Percentiles rank a stretch among this genome's conserved stretches.
Evolutionary conservation across 2,797 vertebrate genomes (phyloP).

Genomic region (Brotula barbata): DNA sequence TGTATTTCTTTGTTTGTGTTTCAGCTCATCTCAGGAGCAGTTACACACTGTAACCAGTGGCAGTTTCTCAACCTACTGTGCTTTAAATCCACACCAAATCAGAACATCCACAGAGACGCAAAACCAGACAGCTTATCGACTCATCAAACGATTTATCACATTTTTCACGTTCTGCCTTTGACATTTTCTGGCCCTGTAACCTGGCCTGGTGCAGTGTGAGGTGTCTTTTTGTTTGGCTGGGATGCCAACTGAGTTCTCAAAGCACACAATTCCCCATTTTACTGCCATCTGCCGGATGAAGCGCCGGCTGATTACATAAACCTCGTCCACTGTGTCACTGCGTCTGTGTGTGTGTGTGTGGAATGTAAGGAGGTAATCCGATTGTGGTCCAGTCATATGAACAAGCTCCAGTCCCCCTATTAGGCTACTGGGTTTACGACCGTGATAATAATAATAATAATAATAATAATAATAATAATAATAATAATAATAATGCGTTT

Average conservation of each 20-base stretch:
- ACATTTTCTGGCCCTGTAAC: slow-evolving; percentile 20
- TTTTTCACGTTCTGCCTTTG: not conserved
- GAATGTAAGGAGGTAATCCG: slow-evolving; percentile 74
- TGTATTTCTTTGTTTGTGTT: too few relatives aligned
- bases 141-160: slow-evolving; percentile 55
- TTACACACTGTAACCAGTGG: slow-evolving; percentile 21
- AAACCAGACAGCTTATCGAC: slow-evolving; percentile 48
- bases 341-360: slow-evolving; percentile 45
- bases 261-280: slow-evolving; percentile 69
- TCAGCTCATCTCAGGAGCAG: not conserved
- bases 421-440: slow-evolving; percentile 6
- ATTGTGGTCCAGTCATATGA: slow-evolving; percentile 77
- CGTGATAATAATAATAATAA: slow-evolving; percentile 9
- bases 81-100: slow-evolving; percentile 45
- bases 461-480: slow-evolving; percentile 5
- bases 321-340: slow-evolving; percentile 69
- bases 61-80: slow-evolving; percentile 38
- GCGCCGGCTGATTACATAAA: slow-evolving; percentile 77
- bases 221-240: slow-evolving; percentile 48
- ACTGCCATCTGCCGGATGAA: slow-evolving; percentile 82
- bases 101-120: slow-evolving; percentile 32
- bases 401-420: slow-evolving; percentile 63
- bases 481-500: not conserved
- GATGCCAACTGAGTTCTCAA: slow-evolving; percentile 66
- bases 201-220: slow-evolving; percentile 18